phyloP scores from a whole-genome alignment of 1,140 invertebrate genomes.

The Papilio polyxenes region DNA sequence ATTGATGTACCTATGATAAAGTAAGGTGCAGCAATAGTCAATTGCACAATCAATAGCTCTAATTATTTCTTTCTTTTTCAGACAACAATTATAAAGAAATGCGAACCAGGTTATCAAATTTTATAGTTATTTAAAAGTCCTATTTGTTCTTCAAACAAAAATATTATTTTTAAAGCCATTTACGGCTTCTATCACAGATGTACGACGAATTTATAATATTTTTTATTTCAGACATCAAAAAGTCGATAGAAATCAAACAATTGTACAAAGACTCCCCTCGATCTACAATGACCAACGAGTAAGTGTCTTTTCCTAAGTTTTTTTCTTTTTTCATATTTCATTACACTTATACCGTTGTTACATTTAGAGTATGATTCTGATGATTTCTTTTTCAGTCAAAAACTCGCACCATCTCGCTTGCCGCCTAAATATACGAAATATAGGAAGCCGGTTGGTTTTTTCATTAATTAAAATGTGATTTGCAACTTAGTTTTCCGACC shows the following conservation, averaged over 20 bases:
- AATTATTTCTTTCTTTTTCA: conserved; percentile 5
- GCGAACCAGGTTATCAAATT: conserved; percentile 45
- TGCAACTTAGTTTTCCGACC: too few species aligned
- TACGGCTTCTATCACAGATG: neutral
- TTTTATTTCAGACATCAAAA: conserved; percentile 53
- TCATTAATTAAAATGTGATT: neutral
- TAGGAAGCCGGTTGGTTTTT: neutral
- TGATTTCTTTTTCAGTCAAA: neutral
- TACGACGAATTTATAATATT: neutral
- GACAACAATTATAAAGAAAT: conserved; percentile 40
- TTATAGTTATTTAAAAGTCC: neutral
- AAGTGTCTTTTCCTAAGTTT: neutral
- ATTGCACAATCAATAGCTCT: neutral
- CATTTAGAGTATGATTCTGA: too few species aligned
- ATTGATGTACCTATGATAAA: neutral
- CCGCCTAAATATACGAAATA: conserved; percentile 28
- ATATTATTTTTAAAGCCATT: neutral
- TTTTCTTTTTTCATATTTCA: neutral
- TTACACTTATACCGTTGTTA: too few species aligned
- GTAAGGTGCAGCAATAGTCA: neutral
- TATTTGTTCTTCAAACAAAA: neutral
- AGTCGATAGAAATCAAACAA: conserved; percentile 44
- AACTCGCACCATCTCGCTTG: conserved; percentile 22
- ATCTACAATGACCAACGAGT: conserved; percentile 10
- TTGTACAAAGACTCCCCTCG: neutral